A percentile compares a stretch with the other conserved stretches of the same genome.
Conservation (phyloP, 2,113 vertebrate species). For the Dipodomys ordii region DNA sequence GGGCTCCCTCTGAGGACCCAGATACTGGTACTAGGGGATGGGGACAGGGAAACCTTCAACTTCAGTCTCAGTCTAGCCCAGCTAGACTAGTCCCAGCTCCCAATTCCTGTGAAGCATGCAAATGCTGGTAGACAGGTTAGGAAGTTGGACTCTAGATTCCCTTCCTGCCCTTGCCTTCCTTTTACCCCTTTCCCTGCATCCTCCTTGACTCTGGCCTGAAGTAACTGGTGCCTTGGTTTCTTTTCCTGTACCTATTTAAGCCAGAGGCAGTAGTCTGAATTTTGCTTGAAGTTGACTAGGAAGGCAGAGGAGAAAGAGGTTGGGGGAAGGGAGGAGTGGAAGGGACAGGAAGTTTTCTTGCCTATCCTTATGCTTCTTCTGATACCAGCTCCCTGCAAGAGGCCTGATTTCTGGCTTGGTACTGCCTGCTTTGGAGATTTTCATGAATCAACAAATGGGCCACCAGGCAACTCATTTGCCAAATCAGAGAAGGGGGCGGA, state of each 20-base stretch:
- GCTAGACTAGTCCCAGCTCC: neutral
- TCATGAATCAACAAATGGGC: neutral
- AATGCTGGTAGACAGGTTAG: slow-evolving; percentile 15
- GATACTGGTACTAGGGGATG: slow-evolving; percentile 72
- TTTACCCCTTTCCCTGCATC: neutral
- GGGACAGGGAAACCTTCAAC: slow-evolving; percentile 19
- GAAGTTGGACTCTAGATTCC: neutral
- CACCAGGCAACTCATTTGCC: slow-evolving; percentile 35
- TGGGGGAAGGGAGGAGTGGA: neutral
- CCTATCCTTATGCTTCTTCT: neutral
- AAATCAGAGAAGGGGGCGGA: neutral
- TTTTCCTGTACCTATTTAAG: slow-evolving; percentile 58
- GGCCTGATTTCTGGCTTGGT: slow-evolving; percentile 27
- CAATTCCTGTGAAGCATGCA: neutral
- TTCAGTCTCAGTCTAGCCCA: slow-evolving; percentile 7
- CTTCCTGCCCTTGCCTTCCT: slow-evolving; percentile 24
- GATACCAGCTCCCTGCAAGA: neutral
- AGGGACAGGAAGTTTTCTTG: neutral
- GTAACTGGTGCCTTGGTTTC: slow-evolving; percentile 71
- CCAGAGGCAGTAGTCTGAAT: slow-evolving; percentile 49
- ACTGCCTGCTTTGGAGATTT: slow-evolving; percentile 37
- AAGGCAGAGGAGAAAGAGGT: slow-evolving; percentile 9
- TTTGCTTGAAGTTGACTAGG: slow-evolving; percentile 49
- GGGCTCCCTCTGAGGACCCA: slow-evolving; percentile 62
- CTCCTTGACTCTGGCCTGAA: slow-evolving; percentile 60